Conservation (phyloP, 2,797 vertebrate genomes). For the Lacerta viridis region DNA sequence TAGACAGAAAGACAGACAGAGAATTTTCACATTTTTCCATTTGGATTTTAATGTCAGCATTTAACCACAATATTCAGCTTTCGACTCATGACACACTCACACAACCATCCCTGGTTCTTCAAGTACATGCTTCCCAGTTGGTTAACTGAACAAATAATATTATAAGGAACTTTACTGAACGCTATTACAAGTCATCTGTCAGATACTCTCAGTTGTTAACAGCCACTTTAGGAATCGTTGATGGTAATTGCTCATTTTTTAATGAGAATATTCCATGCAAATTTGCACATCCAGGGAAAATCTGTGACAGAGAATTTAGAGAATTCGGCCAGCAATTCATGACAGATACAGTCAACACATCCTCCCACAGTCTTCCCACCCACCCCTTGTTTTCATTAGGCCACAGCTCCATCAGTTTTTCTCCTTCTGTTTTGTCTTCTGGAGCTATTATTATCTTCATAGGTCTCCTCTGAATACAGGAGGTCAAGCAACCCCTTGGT, state of each 20-base stretch:
- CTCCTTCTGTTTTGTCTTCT: conserved; percentile 33
- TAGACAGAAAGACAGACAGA: no score
- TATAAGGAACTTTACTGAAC: neutral
- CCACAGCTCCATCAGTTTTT: neutral
- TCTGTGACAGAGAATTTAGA: neutral
- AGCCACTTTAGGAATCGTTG: neutral
- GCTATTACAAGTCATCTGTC: neutral
- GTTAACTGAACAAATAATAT: neutral
- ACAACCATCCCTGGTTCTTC: no score
- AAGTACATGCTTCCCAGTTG: neutral
- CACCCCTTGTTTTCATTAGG: neutral
- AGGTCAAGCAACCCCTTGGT: conserved; percentile 22
- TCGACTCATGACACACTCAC: no score
- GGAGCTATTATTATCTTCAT: conserved; percentile 27
- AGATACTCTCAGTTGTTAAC: no score
- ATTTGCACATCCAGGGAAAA: neutral
- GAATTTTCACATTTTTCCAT: neutral
- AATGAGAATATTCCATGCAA: neutral
- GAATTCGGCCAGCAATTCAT: neutral
- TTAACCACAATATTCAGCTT: neutral
- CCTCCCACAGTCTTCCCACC: neutral
- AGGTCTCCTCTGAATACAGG: neutral
- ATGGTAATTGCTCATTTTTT: no score
- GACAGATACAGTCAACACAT: neutral
- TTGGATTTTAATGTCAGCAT: neutral